A percentile compares a stretch with the other conserved stretches of the same genome.
These are phyloP conservation scores for Pelecanoides urinatrix DNA, from an alignment of 2,113 vertebrate species.

Conservation along the genomic window DNA sequence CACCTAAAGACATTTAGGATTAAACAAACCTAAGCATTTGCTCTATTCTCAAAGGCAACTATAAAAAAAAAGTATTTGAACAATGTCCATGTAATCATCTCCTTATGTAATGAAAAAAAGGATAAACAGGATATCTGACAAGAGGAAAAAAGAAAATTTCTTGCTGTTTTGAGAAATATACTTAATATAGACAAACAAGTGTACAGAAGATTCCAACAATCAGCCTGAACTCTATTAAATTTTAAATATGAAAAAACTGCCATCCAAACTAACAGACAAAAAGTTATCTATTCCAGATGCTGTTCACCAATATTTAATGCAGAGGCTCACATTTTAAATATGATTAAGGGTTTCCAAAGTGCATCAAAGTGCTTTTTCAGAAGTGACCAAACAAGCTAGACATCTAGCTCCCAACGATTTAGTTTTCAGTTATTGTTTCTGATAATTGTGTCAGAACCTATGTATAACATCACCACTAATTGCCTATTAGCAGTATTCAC, in stretches of 20 bases:
- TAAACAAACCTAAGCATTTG: not conserved
- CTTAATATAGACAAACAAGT: not conserved
- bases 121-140: not conserved
- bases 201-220: not conserved
- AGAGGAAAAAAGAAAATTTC: not conserved
- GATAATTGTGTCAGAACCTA: not conserved
- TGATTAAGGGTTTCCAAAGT: not conserved
- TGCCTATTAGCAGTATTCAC: not conserved
- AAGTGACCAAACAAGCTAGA: not conserved
- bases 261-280: not conserved
- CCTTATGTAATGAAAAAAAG: not conserved
- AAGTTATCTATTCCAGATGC: not conserved
- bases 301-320: not conserved
- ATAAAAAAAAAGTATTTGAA: not conserved
- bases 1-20: not conserved
- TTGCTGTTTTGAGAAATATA: not conserved
- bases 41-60: not conserved
- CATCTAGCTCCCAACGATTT: not conserved
- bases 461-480: not conserved
- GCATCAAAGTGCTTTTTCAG: not conserved
- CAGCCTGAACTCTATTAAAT: not conserved
- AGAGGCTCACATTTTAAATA: not conserved
- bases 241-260: not conserved
- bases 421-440: not conserved
- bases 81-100: not conserved